Conservation (phyloP, 2,888 invertebrate species). For the Heliconius hortense region DNA sequence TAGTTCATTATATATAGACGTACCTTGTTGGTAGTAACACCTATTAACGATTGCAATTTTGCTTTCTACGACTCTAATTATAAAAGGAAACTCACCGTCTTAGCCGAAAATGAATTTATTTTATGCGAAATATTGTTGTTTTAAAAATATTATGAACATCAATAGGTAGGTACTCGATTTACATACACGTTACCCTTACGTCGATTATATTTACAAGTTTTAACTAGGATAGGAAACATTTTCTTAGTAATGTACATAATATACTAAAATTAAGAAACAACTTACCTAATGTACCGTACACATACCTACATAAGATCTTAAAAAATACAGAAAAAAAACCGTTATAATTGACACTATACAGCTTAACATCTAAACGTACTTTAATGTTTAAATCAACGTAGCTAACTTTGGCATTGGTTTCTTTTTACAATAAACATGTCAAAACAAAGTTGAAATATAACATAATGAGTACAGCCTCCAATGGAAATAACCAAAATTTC, state of each 20-base stretch:
- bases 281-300: conserved; percentile 63
- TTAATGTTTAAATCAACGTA: conserved; percentile 75
- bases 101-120: conserved; percentile 56
- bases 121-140: conserved; percentile 58
- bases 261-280: conserved; percentile 75
- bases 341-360: conserved; percentile 81
- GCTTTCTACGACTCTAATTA: conserved; percentile 75
- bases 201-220: conserved; percentile 68
- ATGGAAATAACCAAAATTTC: conserved; percentile 61
- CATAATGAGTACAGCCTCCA: conserved; percentile 63
- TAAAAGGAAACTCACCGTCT: conserved; percentile 80
- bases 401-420: conserved; percentile 83
- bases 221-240: conserved; percentile 81
- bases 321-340: conserved; percentile 74
- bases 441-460: conserved; percentile 73
- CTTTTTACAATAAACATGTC: conserved; percentile 75
- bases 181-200: conserved; percentile 65
- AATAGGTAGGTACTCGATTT: conserved; percentile 78
- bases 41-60: conserved; percentile 75
- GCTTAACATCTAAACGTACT: conserved; percentile 71
- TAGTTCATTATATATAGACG: conserved; percentile 67
- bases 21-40: conserved; percentile 70
- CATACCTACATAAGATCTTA: conserved; percentile 75
- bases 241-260: conserved; percentile 75
- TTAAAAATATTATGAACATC: conserved; percentile 75